These are phyloP conservation scores for Drosophila nigrodunni DNA, from an alignment of 1,140 invertebrate genomes.

Conservation along the genomic window DNA sequence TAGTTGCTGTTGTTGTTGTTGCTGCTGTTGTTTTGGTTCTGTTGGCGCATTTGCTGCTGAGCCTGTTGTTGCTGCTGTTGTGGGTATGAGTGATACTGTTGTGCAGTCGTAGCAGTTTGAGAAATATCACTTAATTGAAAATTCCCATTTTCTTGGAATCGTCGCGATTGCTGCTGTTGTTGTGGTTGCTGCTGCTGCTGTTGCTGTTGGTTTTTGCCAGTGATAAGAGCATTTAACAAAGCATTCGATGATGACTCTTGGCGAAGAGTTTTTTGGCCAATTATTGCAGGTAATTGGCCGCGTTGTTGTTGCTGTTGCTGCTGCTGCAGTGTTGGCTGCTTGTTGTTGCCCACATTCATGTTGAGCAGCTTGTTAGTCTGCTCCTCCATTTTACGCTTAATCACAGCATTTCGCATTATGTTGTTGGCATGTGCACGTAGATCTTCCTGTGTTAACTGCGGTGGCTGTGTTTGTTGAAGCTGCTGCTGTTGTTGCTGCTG, in stretches of 20 bases:
- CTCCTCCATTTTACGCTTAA: slow-evolving; percentile 81
- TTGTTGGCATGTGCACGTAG: slow-evolving; percentile 77
- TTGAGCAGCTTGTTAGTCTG: slow-evolving; percentile 65
- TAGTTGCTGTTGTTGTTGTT: slow-evolving; percentile 43
- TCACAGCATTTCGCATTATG: slow-evolving; percentile 81
- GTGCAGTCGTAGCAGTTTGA: slow-evolving; percentile 26
- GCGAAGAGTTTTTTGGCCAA: slow-evolving; percentile 18
- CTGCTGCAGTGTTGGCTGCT: slow-evolving; percentile 37
- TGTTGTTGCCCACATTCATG: slow-evolving; percentile 30
- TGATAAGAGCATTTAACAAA: slow-evolving; percentile 61
- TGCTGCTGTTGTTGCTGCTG: slow-evolving; percentile 52
- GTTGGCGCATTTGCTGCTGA: slow-evolving; percentile 25
- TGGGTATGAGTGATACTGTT: slow-evolving; percentile 21
- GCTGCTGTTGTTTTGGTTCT: slow-evolving; percentile 31
- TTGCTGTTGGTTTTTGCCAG: slow-evolving; percentile 45
- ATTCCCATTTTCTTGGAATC: slow-evolving; percentile 47
- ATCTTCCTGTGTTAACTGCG: slow-evolving; percentile 74
- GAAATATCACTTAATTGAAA: slow-evolving; percentile 51
- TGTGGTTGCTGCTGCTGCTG: slow-evolving; percentile 37
- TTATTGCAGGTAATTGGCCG: slow-evolving; percentile 23
- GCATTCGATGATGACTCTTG: slow-evolving; percentile 61
- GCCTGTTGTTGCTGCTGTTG: slow-evolving; percentile 31
- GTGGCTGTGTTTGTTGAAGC: slow-evolving; percentile 32
- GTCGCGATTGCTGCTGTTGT: slow-evolving; percentile 24
- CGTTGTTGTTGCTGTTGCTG: slow-evolving; percentile 45